These are phyloP conservation scores for Eulemur macaco DNA, from an alignment of 2,113 vertebrate species.

Conservation along the genomic window DNA sequence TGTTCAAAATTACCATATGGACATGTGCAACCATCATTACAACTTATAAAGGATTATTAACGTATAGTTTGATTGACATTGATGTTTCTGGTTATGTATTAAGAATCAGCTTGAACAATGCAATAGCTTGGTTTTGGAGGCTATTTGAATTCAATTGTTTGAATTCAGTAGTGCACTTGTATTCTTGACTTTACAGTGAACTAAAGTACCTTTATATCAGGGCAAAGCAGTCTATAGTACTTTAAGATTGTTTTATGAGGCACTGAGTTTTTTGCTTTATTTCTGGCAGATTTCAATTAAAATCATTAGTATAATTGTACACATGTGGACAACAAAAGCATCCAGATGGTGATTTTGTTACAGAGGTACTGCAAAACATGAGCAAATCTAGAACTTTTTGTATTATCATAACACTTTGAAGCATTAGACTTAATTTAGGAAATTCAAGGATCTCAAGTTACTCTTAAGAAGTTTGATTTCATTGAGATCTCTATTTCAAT, in stretches of 20 bases:
- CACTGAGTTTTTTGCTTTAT: background rate
- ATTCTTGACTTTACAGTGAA: background rate
- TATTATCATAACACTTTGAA: background rate
- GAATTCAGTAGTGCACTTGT: background rate
- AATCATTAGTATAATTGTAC: background rate
- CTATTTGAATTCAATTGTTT: background rate
- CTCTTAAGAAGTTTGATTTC: background rate
- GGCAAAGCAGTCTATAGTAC: background rate
- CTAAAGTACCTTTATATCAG: background rate
- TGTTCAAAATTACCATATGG: background rate
- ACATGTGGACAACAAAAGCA: background rate
- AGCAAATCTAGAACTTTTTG: background rate
- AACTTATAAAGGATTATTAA: background rate
- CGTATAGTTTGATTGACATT: background rate
- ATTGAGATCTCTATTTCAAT: background rate
- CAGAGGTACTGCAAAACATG: background rate
- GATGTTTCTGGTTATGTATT: background rate
- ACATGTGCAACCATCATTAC: background rate
- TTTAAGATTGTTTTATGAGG: background rate
- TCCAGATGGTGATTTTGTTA: background rate
- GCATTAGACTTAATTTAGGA: background rate
- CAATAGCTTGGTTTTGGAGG: background rate
- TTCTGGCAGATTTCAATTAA: slow-evolving; percentile 8
- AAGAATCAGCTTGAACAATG: background rate
- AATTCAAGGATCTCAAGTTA: background rate